Base-by-base conservation (phyloP, 2,113 vertebrate species). In the zebrafish (Danio rerio) region DNA sequence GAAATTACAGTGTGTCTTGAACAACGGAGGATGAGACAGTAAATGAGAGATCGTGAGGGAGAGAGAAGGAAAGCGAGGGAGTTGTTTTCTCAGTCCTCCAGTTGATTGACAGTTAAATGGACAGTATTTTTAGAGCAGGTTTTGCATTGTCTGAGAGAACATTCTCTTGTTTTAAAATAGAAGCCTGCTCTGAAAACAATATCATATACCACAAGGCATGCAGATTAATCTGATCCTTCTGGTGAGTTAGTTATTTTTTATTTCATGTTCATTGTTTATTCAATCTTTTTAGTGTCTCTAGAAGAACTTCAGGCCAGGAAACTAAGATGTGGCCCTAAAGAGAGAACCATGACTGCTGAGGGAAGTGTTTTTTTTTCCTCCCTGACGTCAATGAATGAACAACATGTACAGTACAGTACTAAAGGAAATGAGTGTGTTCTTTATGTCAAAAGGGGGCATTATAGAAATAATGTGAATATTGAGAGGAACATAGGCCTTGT, bases 301-400 rank as follows among this genome's bases (percentile, higher is more conserved):
- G 5, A 49, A 65, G 31, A 31, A 55, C 49, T 31, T 55, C 42
- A 31, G 61, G 11, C 50, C 52, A 69, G 81, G 53, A 52, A 68
- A 52, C 9, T 68, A 55, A 21, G 9, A 78, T 55, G 31, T 21
- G 8, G 53, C 70, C 58, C 56, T 53, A 13, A 56, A 58, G 55
- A 59, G 20, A 45, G 49, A 31, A 9, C 42, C 0, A 12, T 20
- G 80, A 52, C 72, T 78, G 50, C 58, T 78, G 83, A 65, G 11
- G 43, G 63, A 40, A 72, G 72, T 82, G 76, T 62, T 80, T 85
- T 82, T 72, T 74, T 85, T 82, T 72, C 66, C 43, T 42, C 18
- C 31, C 31, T 70, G 76, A 82, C 70, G 76, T 59, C 66, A 50
- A 69, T 77, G 69, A 79, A 72, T 75, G 52, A 74, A 85, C 76